Evolutionary conservation across 1,140 invertebrate genomes (phyloP).

Genomic region (Magallana ariakensis): DNA sequence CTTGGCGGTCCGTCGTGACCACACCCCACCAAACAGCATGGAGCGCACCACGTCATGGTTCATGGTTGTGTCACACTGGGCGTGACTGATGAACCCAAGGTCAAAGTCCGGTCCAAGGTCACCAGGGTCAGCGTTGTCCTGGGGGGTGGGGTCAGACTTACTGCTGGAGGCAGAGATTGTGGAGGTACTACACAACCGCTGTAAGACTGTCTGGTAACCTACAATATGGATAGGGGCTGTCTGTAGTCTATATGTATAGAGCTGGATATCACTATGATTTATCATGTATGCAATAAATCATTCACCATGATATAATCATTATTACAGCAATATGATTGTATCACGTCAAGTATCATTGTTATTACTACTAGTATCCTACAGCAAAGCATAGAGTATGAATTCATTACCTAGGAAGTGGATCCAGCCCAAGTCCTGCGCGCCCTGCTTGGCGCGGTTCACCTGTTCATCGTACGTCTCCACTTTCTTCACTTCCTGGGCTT

Average conservation of each 20-base stretch:
- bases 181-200: constrained; percentile 72
- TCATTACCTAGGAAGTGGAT: constrained; percentile 75
- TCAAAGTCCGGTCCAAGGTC: constrained; percentile 71
- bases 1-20: constrained; percentile 67
- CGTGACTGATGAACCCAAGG: constrained; percentile 74
- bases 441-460: constrained; percentile 67
- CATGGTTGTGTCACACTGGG: constrained; percentile 68
- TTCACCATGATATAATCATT: no score
- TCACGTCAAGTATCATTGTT: no score
- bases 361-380: no score
- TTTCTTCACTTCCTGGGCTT: constrained; percentile 74
- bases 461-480: constrained; percentile 76
- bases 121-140: constrained; percentile 46
- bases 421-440: constrained; percentile 73
- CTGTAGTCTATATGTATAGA: no score
- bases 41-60: constrained; percentile 73
- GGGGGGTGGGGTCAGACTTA: constrained; percentile 39
- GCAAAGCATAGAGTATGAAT: no score
- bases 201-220: constrained; percentile 78
- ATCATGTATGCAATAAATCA: no score
- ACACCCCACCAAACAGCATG: constrained; percentile 66
- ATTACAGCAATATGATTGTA: no score
- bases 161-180: constrained; percentile 66
- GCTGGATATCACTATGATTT: no score
- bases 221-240: background rate